Evolutionary conservation across 1,140 invertebrate species (phyloP).

Genomic region (Acarapis woodi): DNA sequence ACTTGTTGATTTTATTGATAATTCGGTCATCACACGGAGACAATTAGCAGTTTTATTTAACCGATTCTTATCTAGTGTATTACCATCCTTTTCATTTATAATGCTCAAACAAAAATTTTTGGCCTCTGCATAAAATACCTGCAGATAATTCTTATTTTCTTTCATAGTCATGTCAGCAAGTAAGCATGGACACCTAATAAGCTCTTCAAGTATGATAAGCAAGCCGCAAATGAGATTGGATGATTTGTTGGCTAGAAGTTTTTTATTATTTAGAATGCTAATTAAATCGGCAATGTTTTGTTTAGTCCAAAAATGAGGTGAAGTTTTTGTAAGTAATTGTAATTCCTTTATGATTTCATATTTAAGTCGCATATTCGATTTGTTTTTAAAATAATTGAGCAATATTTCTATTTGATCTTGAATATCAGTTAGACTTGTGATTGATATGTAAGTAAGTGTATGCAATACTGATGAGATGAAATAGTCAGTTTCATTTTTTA

Average conservation of each 20-base stretch:
- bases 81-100: neutral
- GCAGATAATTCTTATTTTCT: neutral
- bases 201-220: neutral
- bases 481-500: conserved; percentile 49
- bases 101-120: neutral
- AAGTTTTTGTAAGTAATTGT: conserved; percentile 32
- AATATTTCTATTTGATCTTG: conserved; percentile 40
- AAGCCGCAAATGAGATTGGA: neutral
- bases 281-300: conserved; percentile 25
- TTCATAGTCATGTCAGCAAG: too few species aligned
- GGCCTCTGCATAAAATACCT: neutral
- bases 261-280: neutral
- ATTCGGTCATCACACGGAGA: neutral
- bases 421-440: conserved; percentile 60
- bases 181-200: conserved; percentile 4
- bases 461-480: conserved; percentile 58
- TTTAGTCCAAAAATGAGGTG: conserved; percentile 46
- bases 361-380: conserved; percentile 37
- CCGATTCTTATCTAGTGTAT: neutral
- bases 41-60: neutral
- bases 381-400: conserved; percentile 25
- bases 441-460: conserved; percentile 56
- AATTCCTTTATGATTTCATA: conserved; percentile 39
- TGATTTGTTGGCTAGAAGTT: neutral
- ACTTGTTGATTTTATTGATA: neutral